Base-by-base conservation (phyloP, 2,113 vertebrate species). In the Istiophorus platypterus region DNA sequence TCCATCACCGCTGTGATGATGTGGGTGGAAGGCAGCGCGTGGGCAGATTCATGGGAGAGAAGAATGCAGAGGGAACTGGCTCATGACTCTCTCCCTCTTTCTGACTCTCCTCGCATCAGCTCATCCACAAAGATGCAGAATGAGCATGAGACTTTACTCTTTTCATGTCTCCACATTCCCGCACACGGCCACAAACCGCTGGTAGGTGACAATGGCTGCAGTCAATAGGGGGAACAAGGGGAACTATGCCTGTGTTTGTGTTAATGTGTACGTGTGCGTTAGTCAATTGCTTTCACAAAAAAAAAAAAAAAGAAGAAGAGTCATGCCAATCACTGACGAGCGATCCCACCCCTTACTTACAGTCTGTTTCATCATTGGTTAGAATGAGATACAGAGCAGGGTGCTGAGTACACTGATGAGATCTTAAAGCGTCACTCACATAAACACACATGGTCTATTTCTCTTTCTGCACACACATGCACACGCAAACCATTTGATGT, bases 1-100 rank as follows among this genome's bases (percentile, higher is more conserved):
- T 87, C 86, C 86, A 71, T 84, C 81, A 78, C 85, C 49, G 85
- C 89, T 89, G 86, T 78, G 91, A 92, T 91, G 29, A 78, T 88
- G 92, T 91, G 85, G 69, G 70, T 85, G 92, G 92, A 94, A 93
- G 88, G 89, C 91, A 88, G 87, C 82, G 91, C 72, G 94, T 95
- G 92, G 95, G 88, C 75, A 89, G 87, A 89, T 89, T 89, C 91
- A 92, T 86, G 82, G 85, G 86, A 92, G 91, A 89, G 87, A 89
- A 92, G 85, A 91, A 89, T 80, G 82, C 86, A 90, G 86, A 90
- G 86, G 90, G 88, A 94, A 87, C 87, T 89, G 80, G 78, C 85
- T 93, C 85, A 92, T 92, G 89, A 89, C 70, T 90, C 61, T 71
- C 41, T 84, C 34, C 79, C 62, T 78, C 82, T 81, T 47, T 84